Percentiles rank a stretch among this genome's conserved stretches.
Conservation (phyloP, 2,888 invertebrate species). For the Conus canariensis region DNA sequence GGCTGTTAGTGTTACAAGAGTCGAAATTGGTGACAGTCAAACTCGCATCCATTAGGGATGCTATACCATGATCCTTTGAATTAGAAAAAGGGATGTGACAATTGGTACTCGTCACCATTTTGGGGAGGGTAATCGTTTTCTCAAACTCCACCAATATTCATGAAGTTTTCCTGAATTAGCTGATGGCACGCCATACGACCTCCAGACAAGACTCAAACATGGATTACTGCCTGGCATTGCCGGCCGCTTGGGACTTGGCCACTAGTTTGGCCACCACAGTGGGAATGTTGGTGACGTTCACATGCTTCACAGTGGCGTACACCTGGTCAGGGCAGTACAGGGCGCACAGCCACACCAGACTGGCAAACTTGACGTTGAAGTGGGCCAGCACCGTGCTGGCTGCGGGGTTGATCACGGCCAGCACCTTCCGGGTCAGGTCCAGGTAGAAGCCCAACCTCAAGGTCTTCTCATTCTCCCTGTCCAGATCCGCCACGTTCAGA, state of each 20-base stretch:
- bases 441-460: constrained; percentile 50
- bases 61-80: too few species aligned
- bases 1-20: too few species aligned
- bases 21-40: too few species aligned
- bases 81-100: too few species aligned
- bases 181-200: too few species aligned
- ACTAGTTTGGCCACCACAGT: constrained; percentile 47
- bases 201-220: too few species aligned
- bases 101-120: too few species aligned
- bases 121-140: too few species aligned
- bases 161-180: too few species aligned
- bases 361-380: constrained; percentile 49
- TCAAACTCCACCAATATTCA: too few species aligned
- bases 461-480: constrained; percentile 50
- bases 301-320: constrained; percentile 44
- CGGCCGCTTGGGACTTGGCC: constrained; percentile 4
- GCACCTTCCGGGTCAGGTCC: constrained; percentile 41
- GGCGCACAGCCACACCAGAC: constrained; percentile 45
- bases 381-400: constrained; percentile 46
- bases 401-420: constrained; percentile 49
- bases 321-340: constrained; percentile 52
- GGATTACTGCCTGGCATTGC: not conserved
- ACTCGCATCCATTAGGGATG: too few species aligned
- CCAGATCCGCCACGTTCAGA: constrained; percentile 49
- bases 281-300: constrained; percentile 47